Evolutionary conservation across 2,113 vertebrate species (phyloP).

Genomic region (Phalacrocorax carbo): DNA sequence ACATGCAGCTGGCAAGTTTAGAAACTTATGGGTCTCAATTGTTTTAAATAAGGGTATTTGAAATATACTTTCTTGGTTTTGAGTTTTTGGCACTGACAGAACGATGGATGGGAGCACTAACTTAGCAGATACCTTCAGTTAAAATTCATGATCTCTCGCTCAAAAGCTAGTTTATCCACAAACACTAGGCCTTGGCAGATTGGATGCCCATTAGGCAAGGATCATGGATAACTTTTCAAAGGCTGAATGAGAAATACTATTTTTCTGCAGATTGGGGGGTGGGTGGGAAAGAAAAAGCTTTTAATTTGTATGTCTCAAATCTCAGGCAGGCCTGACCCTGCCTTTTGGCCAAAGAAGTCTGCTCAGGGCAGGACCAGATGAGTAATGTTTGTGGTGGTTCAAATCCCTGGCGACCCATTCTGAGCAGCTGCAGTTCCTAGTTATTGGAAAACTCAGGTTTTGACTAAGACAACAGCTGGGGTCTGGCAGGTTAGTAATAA

Average conservation of each 20-base stretch:
- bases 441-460: slow-evolving; percentile 40
- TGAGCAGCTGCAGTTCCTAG: slow-evolving; percentile 55
- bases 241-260: not conserved
- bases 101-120: not conserved
- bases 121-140: not conserved
- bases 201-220: not conserved
- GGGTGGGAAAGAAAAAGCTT: not conserved
- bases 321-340: slow-evolving; percentile 52
- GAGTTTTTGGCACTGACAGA: not conserved
- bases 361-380: slow-evolving; percentile 62
- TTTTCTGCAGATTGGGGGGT: not conserved
- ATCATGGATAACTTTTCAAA: not conserved
- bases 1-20: not conserved
- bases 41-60: not conserved
- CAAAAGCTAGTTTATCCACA: not conserved
- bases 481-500: not conserved
- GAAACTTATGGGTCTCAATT: not conserved
- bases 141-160: not conserved
- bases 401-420: slow-evolving; percentile 1
- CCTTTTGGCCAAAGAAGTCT: slow-evolving; percentile 46
- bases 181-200: not conserved
- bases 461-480: slow-evolving; percentile 25
- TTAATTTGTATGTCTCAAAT: not conserved
- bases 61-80: not conserved
- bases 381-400: slow-evolving; percentile 50